Evolutionary conservation across 2,113 vertebrate genomes (phyloP), one percentile per base, ranked within the genome.

Genomic region (Seriola aureovittata): DNA sequence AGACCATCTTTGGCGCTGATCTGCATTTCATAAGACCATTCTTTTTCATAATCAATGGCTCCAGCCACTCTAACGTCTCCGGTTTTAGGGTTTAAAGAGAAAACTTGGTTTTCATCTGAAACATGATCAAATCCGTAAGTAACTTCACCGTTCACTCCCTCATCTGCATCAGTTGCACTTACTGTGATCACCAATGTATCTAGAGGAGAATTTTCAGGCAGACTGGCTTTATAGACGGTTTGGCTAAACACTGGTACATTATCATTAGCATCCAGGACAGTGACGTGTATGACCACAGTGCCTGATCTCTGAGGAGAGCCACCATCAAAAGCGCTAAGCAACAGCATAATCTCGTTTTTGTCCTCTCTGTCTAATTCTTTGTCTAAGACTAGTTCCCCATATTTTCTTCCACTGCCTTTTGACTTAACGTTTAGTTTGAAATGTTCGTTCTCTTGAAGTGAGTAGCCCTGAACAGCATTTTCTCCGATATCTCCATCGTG

Each of bases 111-210:
- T 59, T 91, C 89, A 55, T 92, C 88, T 46, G 93, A 88, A 48
- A 93, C 80, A 5, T 78, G 91, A 2, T 91, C 75, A 44, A 96
- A 94, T 23, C 79, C 95, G n/a, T 95, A 96, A 0, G 57, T 89
- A 13, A 96, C 3, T 59, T 95, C 92, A 0, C 94, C 75, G 6
- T 96, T 87, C 0, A 85, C 0, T 1, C 95, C 96, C 14, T 96
- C 95, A 69, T 96, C 96, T 54, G 60, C 82, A 84, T 96, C 96
- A 1, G 81, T 94, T 14, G 96, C 95, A 60, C 91, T 95, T 1
- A 96, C 87, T 3, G 66, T 84, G 38, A 95, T 40, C 14, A 95
- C 86, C 8, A 84, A 0, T 0, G 88, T 86, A 19, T 83, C 73
- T 0, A 77, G 2, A 12, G 83, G 69, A 25, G 90, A 84, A 67